A percentile compares a stretch with the other conserved stretches of the same genome.
These are phyloP conservation scores for Nephrocerus scutellatus DNA, from an alignment of 2,888 invertebrate genomes.

Conservation along the genomic window DNA sequence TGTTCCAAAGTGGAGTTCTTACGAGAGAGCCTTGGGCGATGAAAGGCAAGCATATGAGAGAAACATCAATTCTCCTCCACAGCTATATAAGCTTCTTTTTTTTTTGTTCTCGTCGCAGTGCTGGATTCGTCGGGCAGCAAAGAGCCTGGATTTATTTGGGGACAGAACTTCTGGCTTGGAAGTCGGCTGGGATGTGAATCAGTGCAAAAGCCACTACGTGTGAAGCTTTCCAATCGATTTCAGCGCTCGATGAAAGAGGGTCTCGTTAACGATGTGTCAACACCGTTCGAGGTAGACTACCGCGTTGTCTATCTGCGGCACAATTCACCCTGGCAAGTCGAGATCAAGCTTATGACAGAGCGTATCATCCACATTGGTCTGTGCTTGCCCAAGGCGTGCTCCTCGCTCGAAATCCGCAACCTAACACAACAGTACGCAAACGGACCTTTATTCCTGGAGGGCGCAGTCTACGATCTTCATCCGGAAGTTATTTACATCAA, in stretches of 20 bases:
- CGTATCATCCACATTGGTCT: conserved; percentile 47
- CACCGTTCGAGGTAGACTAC: conserved; percentile 35
- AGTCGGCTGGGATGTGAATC: conserved; percentile 50
- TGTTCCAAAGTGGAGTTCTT: conserved; percentile 46
- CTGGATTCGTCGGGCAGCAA: conserved; percentile 55
- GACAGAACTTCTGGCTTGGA: conserved; percentile 57
- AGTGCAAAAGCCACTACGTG: conserved; percentile 38
- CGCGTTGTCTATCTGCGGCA: conserved; percentile 32
- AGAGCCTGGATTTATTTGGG: conserved; percentile 52
- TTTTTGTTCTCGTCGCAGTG: conserved; percentile 38
- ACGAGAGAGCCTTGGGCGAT: conserved; percentile 50
- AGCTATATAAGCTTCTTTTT: background rate
- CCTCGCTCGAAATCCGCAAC: conserved; percentile 32
- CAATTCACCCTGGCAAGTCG: conserved; percentile 34
- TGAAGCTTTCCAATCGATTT: conserved; percentile 43
- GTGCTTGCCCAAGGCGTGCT: conserved; percentile 47
- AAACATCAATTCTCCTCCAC: too few relatives aligned
- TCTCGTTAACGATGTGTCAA: conserved; percentile 41
- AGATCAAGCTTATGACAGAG: conserved; percentile 29
- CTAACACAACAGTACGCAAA: conserved; percentile 31
- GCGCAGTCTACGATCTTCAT: conserved; percentile 24
- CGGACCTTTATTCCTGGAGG: conserved; percentile 19
- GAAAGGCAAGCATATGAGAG: conserved; percentile 52
- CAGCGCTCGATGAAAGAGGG: conserved; percentile 44
- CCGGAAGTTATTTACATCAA: conserved; percentile 29